These are phyloP conservation scores for Drosophila greeni DNA, from an alignment of 2,888 invertebrate genomes.

Conservation along the genomic window DNA sequence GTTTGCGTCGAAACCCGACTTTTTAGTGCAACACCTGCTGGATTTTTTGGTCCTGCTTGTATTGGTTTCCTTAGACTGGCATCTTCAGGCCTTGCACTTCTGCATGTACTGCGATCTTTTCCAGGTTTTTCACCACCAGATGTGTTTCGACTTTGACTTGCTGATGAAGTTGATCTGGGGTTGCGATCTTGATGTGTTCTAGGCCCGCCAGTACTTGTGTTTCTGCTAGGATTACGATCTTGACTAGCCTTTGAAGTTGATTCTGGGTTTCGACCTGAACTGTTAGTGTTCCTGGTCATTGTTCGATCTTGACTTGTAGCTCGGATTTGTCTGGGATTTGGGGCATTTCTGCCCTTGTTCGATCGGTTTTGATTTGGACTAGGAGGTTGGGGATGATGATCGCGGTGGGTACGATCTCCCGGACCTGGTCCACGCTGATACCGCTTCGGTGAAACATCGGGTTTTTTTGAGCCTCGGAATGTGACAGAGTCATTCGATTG, in stretches of 20 bases:
- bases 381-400: not conserved
- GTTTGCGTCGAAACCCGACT: not conserved
- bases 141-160: slow-evolving; percentile 5
- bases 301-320: slow-evolving; percentile 3
- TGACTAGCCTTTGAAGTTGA: not conserved
- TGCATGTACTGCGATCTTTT: slow-evolving; percentile 2
- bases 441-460: slow-evolving; percentile 2
- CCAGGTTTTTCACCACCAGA: not conserved
- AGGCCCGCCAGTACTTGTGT: not conserved
- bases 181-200: not conserved
- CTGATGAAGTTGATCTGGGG: not conserved
- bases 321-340: not conserved
- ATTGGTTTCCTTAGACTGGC: not conserved
- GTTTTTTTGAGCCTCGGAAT: slow-evolving; percentile 7
- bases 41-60: not conserved
- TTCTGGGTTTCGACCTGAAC: not conserved
- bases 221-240: not conserved
- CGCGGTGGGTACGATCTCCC: slow-evolving; percentile 1
- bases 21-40: not conserved
- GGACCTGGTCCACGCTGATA: slow-evolving; percentile 3
- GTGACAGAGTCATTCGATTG: slow-evolving; percentile 2
- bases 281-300: not conserved
- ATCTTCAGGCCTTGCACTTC: not conserved
- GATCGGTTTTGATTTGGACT: not conserved
- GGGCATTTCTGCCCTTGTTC: not conserved